Evolutionary conservation across 2,113 vertebrate genomes (phyloP).

Genomic region (Lophius piscatorius): DNA sequence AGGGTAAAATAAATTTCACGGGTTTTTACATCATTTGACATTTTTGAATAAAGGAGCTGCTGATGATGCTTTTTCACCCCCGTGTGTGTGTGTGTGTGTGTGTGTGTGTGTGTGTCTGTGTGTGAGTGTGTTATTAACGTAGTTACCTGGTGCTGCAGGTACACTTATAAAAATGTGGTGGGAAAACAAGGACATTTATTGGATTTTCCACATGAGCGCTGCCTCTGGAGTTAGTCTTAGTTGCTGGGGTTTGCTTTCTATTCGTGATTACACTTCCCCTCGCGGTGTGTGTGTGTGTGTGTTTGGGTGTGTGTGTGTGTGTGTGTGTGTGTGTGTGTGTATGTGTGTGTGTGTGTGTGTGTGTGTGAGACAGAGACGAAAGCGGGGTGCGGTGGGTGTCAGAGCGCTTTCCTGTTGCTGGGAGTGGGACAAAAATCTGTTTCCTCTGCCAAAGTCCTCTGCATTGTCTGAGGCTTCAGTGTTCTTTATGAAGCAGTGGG

Average conservation of each 20-base stretch:
- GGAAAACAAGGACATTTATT: constrained; percentile 51
- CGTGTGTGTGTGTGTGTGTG: too few relatives aligned
- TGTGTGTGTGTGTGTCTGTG: constrained; percentile 1
- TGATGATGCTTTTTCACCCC: too few relatives aligned
- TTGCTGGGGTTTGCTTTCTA: constrained; percentile 43
- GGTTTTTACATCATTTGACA: too few relatives aligned
- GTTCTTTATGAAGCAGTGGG: constrained; percentile 57
- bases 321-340: constrained; percentile 27
- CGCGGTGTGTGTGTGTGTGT: too few relatives aligned
- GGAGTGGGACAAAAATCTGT: constrained; percentile 77
- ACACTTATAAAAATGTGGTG: constrained; percentile 28
- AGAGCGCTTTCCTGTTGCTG: constrained; percentile 77
- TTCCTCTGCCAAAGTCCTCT: constrained; percentile 72
- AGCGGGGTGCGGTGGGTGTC: constrained; percentile 67
- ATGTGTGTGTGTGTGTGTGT: constrained; percentile 11
- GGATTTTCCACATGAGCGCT: constrained; percentile 44
- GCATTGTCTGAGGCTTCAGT: constrained; percentile 69
- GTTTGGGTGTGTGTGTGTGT: neutral
- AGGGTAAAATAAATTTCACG: too few relatives aligned
- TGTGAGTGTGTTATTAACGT: neutral
- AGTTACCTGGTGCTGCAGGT: constrained; percentile 39
- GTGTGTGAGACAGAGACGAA: constrained; percentile 36
- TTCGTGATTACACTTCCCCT: constrained; percentile 55
- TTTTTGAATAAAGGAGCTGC: too few relatives aligned
- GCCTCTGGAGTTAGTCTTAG: constrained; percentile 34